Base-by-base conservation (phyloP, 1,140 invertebrate genomes). In the Tetramorium simillimum region DNA sequence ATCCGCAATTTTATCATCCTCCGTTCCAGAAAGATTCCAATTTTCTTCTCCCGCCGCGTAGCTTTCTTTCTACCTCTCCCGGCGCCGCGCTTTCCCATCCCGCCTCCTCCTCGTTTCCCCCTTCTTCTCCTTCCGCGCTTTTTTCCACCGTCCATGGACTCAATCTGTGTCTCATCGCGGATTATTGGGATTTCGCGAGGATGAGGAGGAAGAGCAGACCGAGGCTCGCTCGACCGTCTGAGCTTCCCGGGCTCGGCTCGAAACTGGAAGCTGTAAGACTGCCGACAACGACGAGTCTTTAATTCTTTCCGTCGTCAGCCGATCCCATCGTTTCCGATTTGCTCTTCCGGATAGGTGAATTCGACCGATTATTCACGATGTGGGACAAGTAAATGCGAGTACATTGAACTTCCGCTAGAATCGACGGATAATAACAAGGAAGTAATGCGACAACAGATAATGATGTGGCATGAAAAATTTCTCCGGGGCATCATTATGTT, bases 101-200 rank as follows among this genome's bases (percentile, higher is more conserved):
- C 33, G 33, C n/a, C 56, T 33, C 43, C 21, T 24, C 60, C 21
- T 14, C 58, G 21, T 33, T 21, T 92, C 90, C 89, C 89, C 58
- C 10, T 28, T 18, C 10, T 28, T 18, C 63, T 46, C 63, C 67
- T 51, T 16, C 21, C 89, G 53, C 76, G 89, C 90, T 92, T 86
- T 67, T 89, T 87, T 76, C 60, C 89, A 88, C 76, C 89, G 92
- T 91, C 91, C 91, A 86, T 90, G 92, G 93, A 94, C 94, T 95
- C 93, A 94, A 95, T 95, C 94, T 94, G 92, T 94, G 94, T 94
- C 94, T 95, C 94, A 94, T 93, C 93, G 92, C 88, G 93, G 94
- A 95, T 95, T 95, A 95, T 94, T 92, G 92, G 94, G 94, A 94
- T 94, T 94, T 93, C 89, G 89, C 89, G 84, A 89, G 89, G 90